phyloP scores from a whole-genome alignment of 2,797 vertebrate genomes.

The Pachyuromys duprasi region DNA sequence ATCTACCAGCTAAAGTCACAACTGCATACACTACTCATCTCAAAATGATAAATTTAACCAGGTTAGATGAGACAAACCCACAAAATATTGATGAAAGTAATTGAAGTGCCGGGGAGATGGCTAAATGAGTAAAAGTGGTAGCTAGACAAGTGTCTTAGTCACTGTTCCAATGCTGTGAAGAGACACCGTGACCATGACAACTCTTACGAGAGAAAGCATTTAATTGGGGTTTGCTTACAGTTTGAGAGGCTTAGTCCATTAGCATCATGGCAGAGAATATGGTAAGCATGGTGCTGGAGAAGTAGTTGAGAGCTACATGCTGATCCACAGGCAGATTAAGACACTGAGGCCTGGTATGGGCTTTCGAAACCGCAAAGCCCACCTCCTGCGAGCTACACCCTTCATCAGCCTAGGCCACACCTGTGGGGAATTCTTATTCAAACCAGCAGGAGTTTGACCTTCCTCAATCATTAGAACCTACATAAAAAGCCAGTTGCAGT shows the following conservation, averaged over 20 bases:
- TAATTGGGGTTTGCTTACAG: background rate
- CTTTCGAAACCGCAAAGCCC: background rate
- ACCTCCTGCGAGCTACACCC: background rate
- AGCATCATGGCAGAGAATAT: too few relatives aligned
- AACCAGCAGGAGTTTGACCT: background rate
- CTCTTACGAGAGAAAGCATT: background rate
- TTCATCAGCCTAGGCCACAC: background rate
- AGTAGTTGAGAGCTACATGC: too few relatives aligned
- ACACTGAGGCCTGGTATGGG: background rate
- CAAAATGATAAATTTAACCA: background rate
- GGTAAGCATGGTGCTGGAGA: too few relatives aligned
- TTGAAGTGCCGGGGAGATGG: background rate
- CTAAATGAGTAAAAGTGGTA: background rate
- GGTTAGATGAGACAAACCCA: background rate
- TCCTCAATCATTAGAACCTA: background rate
- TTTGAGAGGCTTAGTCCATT: background rate
- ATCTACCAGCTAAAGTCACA: background rate
- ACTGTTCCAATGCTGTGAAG: background rate
- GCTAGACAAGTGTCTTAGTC: background rate
- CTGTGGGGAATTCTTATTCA: background rate
- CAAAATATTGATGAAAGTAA: background rate
- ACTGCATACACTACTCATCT: background rate
- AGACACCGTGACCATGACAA: background rate
- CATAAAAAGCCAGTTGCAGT: background rate
- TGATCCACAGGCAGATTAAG: too few relatives aligned